Conservation (phyloP, 2,888 invertebrate species). For the Eristalis intricaria region DNA sequence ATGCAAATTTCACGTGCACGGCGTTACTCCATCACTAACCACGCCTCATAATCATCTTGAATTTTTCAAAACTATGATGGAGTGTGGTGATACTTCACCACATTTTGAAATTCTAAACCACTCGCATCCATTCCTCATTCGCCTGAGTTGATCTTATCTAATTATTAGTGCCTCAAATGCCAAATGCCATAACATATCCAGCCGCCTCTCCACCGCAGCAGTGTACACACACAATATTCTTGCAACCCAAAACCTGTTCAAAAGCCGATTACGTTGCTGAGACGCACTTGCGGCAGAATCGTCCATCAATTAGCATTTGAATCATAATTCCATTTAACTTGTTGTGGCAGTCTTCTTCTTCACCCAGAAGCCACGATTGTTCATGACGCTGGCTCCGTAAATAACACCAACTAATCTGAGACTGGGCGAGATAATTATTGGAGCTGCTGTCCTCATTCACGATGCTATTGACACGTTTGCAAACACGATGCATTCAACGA, state of each 20-base stretch:
- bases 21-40: no score
- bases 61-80: no score
- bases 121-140: no score
- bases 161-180: background rate
- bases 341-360: background rate
- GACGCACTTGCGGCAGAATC: background rate
- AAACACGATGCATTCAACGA: background rate
- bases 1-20: no score
- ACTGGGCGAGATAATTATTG: background rate
- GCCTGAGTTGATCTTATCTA: no score
- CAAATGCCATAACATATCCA: background rate
- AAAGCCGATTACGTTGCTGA: background rate
- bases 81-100: no score
- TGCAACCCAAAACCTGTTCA: background rate
- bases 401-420: background rate
- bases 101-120: no score
- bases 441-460: conserved; percentile 30
- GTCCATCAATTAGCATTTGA: background rate
- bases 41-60: no score
- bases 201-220: background rate
- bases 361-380: background rate
- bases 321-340: background rate
- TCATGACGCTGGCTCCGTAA: background rate
- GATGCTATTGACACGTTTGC: conserved; percentile 28
- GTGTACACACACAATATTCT: background rate